Base-by-base conservation (phyloP, 1,140 invertebrate genomes). In the Meloidogyne hapla region DNA sequence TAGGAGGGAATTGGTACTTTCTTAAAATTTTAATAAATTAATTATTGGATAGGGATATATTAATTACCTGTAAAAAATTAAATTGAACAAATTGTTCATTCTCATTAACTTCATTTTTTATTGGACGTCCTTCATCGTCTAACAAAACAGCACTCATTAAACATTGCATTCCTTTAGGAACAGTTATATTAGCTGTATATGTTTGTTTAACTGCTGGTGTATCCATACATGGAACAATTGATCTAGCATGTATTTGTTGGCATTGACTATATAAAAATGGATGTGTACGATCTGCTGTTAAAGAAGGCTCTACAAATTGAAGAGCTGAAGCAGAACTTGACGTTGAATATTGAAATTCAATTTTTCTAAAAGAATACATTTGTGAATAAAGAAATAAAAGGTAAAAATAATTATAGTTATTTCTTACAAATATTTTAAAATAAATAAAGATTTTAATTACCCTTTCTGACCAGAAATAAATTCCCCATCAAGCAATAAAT, bases 221-320 rank as follows among this genome's bases (percentile, higher is more conserved):
- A 88, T 98, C 95, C 90, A 97, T 94, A 85, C 94, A 96, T 4
- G 95, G 95, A 15, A 95, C 75, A 74, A 96, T 91, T 10, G 88
- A 88, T 40, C 87, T 79, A 68, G 88, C 88, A 89, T 95, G 93
- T 81, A 96, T 94, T 13, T 94, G 92, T 92, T 95, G 84, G 74
- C 88, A 86, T 64, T 84, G 86, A 76, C 88, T 83, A 77, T 95
- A 97, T 77, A 98, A 85, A 87, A 93, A 97, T 0, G 95, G 94
- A 83, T 93, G 90, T 79, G 91, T 90, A 88, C 93, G 93, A 63
- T 94, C 94, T 8, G 92, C 91, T 18, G 95, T 98, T 89, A 95
- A 94, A 79, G 92, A 90, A 13, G 93, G 91, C 72, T 90, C 90
- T 42, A 98, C 85, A 94, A 95, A 98, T 88, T 95, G 93, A 21